Base-by-base conservation (phyloP, 92 coral and sea anemone genomes). In the Phenganax marumi region DNA sequence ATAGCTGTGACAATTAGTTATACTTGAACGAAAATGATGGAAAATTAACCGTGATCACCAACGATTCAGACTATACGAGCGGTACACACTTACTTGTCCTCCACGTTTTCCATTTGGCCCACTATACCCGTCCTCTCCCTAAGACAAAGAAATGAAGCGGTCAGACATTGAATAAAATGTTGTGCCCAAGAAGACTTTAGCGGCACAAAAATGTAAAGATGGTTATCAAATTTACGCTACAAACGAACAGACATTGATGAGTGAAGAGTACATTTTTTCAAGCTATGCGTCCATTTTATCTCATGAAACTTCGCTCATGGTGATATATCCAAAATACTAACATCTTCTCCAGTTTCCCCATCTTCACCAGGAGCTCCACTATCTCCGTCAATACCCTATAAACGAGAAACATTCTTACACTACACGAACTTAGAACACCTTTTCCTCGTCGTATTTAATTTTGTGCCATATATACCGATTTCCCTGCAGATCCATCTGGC, bases 261-360 rank as follows among this genome's bases (percentile, higher is more conserved):
- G n/a, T n/a, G n/a, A n/a, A n/a, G n/a, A n/a, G n/a, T n/a, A n/a
- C n/a, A 33, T 33, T 33, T 33, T 33, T 33, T 33, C 43, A 33
- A 33, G 43, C 43, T 33, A 33, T 33, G n/a, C n/a, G n/a, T n/a
- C n/a, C n/a, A n/a, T n/a, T n/a, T n/a, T 33, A 33, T 33, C 43
- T 5, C 43, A 33, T 33, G 43, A 33, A 33, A 33, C 43, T 33
- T 33, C 5, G 5, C 43, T 68, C 47, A 68, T n/a, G n/a, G 43
- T 33, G 43, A 33, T 33, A 5, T 33, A 33, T 33, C 43, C 5
- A 33, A 33, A 33, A 33, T 33, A 76, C 68, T 55, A 54, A 76
- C 81, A 54, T 8, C 69, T 24, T 8, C 64, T 57, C 81, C 81
- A 26, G 68, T 7, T n/a, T 33, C 81, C 12, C 81, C 81, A 7